phyloP scores from a whole-genome alignment of 2,797 vertebrate genomes.

The Okamejei kenojei region DNA sequence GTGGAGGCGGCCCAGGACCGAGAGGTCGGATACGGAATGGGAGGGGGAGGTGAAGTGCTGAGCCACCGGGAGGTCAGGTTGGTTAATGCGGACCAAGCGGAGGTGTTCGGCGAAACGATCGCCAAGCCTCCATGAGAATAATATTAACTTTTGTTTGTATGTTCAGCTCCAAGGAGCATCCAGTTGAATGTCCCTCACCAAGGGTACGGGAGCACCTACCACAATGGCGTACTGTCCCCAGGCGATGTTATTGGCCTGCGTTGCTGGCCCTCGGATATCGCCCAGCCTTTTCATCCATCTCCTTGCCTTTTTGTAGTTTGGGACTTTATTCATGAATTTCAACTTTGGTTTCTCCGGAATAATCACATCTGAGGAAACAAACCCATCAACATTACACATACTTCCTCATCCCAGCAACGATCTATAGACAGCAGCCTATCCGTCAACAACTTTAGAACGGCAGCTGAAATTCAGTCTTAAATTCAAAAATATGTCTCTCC shows the following conservation, averaged over 20 bases:
- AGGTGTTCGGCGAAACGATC: too few relatives aligned
- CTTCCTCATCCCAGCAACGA: neutral
- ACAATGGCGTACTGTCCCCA: constrained; percentile 78
- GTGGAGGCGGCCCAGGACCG: too few relatives aligned
- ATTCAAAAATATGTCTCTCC: too few relatives aligned
- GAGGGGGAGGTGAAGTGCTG: too few relatives aligned
- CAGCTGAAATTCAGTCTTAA: too few relatives aligned
- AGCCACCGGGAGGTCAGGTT: too few relatives aligned
- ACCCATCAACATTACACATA: neutral
- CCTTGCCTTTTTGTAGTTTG: constrained; percentile 67
- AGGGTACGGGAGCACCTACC: constrained; percentile 58
- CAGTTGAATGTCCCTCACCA: neutral
- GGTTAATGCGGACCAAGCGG: too few relatives aligned
- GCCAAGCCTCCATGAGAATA: neutral
- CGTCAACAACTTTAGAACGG: neutral
- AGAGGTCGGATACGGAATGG: too few relatives aligned
- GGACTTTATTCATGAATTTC: constrained; percentile 75
- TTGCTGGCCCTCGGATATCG: constrained; percentile 76
- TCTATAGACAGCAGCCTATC: neutral
- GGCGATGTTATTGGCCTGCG: constrained; percentile 60
- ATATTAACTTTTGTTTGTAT: neutral
- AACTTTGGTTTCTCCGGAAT: constrained; percentile 74
- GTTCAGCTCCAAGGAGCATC: neutral
- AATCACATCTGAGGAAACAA: constrained; percentile 54
- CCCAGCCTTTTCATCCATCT: constrained; percentile 69